These are phyloP conservation scores for Vanacampus margaritifer DNA, from an alignment of 2,113 vertebrate genomes.

Conservation along the genomic window DNA sequence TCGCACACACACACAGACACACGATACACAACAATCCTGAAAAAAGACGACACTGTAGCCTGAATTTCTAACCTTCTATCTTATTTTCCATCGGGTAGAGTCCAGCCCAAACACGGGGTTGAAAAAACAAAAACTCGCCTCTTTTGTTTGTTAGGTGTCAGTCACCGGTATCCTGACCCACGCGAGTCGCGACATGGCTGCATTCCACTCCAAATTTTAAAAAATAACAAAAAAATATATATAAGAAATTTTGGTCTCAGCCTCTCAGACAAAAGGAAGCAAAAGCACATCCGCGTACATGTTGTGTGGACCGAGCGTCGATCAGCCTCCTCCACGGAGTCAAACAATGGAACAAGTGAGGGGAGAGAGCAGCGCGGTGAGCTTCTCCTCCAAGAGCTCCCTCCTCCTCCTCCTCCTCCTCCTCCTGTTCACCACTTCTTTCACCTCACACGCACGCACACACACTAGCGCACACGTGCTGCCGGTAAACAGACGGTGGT, in stretches of 20 bases:
- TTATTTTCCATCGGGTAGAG: slow-evolving; percentile 76
- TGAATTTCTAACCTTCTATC: slow-evolving; percentile 79
- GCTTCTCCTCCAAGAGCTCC: slow-evolving; percentile 64
- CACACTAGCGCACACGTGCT: slow-evolving; percentile 69
- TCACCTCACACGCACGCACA: slow-evolving; percentile 49
- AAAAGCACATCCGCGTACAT: slow-evolving; percentile 22
- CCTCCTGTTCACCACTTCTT: slow-evolving; percentile 54
- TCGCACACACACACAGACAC: slow-evolving; percentile 27
- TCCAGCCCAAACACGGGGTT: slow-evolving; percentile 47
- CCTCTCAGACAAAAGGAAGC: slow-evolving; percentile 22
- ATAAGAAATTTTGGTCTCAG: slow-evolving; percentile 37
- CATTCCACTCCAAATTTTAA: slow-evolving; percentile 44
- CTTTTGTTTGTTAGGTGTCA: slow-evolving; percentile 72
- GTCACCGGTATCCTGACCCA: slow-evolving; percentile 74
- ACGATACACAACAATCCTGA: slow-evolving; percentile 23
- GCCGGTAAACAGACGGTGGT: slow-evolving; percentile 73
- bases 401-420: slow-evolving; percentile 47
- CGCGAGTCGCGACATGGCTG: slow-evolving; percentile 59
- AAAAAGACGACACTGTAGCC: slow-evolving; percentile 52
- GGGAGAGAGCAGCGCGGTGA: slow-evolving; percentile 62
- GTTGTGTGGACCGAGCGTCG: slow-evolving; percentile 43
- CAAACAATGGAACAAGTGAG: slow-evolving; percentile 74
- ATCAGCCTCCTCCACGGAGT: slow-evolving; percentile 64
- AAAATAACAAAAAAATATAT: neutral
- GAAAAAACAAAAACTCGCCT: slow-evolving; percentile 20